These are phyloP conservation scores for Drosophila paramelanica DNA, from an alignment of 2,888 invertebrate species.

Conservation along the genomic window DNA sequence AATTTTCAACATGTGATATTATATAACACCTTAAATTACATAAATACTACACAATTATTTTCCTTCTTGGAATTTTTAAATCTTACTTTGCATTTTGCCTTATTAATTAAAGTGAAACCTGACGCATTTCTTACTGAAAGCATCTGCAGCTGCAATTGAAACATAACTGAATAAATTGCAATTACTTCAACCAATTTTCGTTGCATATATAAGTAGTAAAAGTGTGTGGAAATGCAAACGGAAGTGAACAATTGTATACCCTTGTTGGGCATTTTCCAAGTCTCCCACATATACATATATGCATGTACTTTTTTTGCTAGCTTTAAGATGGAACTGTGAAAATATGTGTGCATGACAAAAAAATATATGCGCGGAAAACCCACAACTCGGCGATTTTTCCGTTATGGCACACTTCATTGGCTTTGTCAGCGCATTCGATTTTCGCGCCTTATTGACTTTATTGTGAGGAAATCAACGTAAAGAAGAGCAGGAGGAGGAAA, in stretches of 20 bases:
- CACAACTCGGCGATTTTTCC: slow-evolving; percentile 60
- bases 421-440: slow-evolving; percentile 63
- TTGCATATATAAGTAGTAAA: not conserved
- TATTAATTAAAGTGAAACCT: not conserved
- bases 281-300: not conserved
- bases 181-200: slow-evolving; percentile 2
- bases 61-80: not conserved
- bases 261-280: slow-evolving; percentile 23
- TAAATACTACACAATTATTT: too few relatives aligned
- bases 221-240: slow-evolving; percentile 8
- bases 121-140: not conserved
- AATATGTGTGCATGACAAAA: slow-evolving; percentile 63
- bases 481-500: not conserved
- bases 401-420: slow-evolving; percentile 67
- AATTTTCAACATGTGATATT: not conserved
- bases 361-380: slow-evolving; percentile 53
- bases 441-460: slow-evolving; percentile 73
- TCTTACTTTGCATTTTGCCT: not conserved
- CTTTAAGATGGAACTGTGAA: slow-evolving; percentile 56
- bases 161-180: not conserved
- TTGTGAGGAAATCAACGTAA: slow-evolving; percentile 50
- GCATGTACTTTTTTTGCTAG: not conserved
- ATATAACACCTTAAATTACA: too few relatives aligned
- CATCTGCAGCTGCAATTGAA: not conserved
- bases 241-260: slow-evolving; percentile 23